Evolutionary conservation across 2,888 invertebrate genomes (phyloP).

Genomic region (Selenia dentaria): DNA sequence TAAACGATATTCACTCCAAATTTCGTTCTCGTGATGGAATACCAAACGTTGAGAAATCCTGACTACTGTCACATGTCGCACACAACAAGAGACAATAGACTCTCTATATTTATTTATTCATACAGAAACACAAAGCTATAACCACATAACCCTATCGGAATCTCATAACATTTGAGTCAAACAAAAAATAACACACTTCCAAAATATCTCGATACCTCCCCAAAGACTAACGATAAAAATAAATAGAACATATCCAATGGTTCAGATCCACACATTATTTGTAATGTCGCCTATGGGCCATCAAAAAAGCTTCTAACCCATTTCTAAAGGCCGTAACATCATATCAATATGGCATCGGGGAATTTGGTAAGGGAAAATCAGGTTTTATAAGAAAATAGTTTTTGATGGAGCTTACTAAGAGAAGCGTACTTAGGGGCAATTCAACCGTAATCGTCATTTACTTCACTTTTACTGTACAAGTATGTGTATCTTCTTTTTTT

Average conservation of each 20-base stretch:
- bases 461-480: too few relatives aligned
- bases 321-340: conserved; percentile 6
- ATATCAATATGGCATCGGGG: conserved; percentile 19
- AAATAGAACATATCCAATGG: conserved; percentile 11
- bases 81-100: too few relatives aligned
- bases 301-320: conserved; percentile 9
- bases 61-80: too few relatives aligned
- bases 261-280: conserved; percentile 13
- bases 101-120: too few relatives aligned
- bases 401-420: background rate
- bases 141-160: too few relatives aligned
- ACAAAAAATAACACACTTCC: background rate
- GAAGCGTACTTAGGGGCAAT: too few relatives aligned
- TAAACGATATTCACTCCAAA: too few relatives aligned
- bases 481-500: too few relatives aligned
- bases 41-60: too few relatives aligned
- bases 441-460: too few relatives aligned
- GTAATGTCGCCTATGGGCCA: conserved; percentile 12
- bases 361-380: conserved; percentile 3
- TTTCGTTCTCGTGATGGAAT: too few relatives aligned
- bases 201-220: conserved; percentile 11
- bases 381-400: conserved; percentile 13
- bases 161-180: background rate
- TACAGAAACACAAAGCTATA: too few relatives aligned
- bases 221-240: conserved; percentile 13